phyloP scores from a whole-genome alignment of 2,888 invertebrate species.

The Volucella inanis region DNA sequence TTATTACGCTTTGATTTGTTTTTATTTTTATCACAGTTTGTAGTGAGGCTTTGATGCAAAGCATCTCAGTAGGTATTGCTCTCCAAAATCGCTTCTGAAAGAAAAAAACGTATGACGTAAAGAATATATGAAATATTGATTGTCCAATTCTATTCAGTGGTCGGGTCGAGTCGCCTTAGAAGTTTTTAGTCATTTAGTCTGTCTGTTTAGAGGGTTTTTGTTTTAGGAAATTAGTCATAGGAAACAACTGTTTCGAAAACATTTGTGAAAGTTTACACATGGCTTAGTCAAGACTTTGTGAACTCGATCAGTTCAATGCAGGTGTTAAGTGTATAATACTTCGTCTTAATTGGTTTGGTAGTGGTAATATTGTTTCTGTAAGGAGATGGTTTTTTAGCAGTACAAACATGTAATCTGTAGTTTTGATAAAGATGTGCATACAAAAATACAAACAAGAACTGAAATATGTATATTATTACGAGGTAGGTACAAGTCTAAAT shows the following conservation, averaged over 20 bases:
- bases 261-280: slow-evolving; percentile 16
- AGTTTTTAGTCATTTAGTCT: neutral
- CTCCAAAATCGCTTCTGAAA: slow-evolving; percentile 19
- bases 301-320: neutral
- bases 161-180: neutral
- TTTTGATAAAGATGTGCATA: neutral
- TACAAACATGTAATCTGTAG: slow-evolving; percentile 7
- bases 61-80: neutral
- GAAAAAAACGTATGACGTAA: slow-evolving; percentile 21
- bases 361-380: neutral
- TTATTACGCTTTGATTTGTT: neutral
- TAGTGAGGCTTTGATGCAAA: slow-evolving; percentile 11
- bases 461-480: neutral
- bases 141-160: slow-evolving; percentile 13
- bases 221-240: no score
- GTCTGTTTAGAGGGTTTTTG: no score
- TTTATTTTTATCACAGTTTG: slow-evolving; percentile 6
- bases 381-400: slow-evolving; percentile 14
- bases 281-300: neutral
- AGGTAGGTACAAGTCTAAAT: neutral
- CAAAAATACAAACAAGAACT: no score
- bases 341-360: slow-evolving; percentile 3
- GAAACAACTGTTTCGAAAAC: neutral
- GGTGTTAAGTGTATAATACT: neutral
- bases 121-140: slow-evolving; percentile 26